phyloP scores from a whole-genome alignment of 2,888 invertebrate species.

The Pinctada fucata region DNA sequence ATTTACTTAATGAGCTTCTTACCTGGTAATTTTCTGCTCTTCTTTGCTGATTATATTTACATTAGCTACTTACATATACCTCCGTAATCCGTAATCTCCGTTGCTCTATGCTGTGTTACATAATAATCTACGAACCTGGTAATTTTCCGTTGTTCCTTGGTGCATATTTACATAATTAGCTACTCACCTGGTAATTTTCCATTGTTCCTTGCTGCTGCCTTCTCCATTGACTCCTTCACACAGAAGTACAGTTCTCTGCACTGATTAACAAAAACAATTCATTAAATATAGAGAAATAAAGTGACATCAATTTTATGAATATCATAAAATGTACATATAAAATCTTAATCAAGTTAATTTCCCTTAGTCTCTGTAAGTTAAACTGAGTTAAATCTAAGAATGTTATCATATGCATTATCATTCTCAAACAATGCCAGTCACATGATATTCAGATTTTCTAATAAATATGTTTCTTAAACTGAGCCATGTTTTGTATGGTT shows the following conservation, averaged over 20 bases:
- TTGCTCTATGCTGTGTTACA: too few species aligned
- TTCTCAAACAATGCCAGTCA: too few species aligned
- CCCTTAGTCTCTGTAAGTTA: too few species aligned
- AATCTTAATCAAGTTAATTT: neutral
- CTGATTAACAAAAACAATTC: constrained; percentile 80
- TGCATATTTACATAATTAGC: too few species aligned
- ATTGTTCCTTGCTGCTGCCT: constrained; percentile 84
- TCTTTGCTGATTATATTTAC: neutral
- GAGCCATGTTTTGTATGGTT: too few species aligned
- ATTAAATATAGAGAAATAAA: neutral
- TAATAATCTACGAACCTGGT: constrained; percentile 74
- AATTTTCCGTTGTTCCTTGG: constrained; percentile 81
- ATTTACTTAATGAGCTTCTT: too few species aligned
- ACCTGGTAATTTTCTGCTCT: too few species aligned
- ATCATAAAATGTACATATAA: neutral
- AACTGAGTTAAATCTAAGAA: neutral
- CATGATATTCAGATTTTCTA: too few species aligned
- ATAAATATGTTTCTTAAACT: too few species aligned
- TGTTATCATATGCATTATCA: neutral
- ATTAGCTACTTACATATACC: neutral
- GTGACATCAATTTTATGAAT: too few species aligned
- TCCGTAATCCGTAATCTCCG: neutral
- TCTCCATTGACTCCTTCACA: constrained; percentile 99
- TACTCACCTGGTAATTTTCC: constrained; percentile 78
- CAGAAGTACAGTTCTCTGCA: constrained; percentile 98